Base-by-base conservation (phyloP, 2,113 vertebrate genomes). In the Entelurus aequoreus region DNA sequence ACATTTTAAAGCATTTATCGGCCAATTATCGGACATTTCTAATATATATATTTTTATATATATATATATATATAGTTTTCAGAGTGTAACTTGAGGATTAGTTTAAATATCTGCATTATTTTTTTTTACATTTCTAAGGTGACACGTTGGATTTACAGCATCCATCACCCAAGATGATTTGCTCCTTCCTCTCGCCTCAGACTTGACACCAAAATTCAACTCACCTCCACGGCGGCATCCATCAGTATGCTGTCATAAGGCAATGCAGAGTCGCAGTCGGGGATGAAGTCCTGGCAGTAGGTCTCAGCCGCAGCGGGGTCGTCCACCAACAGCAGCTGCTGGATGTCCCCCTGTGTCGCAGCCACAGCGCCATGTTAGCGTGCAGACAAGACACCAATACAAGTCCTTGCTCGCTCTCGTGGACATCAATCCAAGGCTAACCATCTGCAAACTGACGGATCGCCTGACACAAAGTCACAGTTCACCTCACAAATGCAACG, bases 281-380 rank as follows among this genome's bases (percentile, higher is more conserved):
- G 96, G 79, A 95, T 99, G 90, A 93, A 97, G 84, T 98, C 93
- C 52, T 92, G 91, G 0, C 97, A 99, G 88, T 99, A 94, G 5
- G 93, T 93, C 0, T 91, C 83, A 2, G 97, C 96, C 0, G 95
- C 94, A n/a, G 89, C 74, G 59, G 92, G 93, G 69, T 98, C 94
- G 0, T 91, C 80, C 6, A 92, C 74, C 0, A 99, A 88, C 59
- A 98, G 87, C 54, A 99, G 88, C 86, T 99, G 97, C 82, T 99
- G 97, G 86, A 99, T 96, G 59, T 97, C 94, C 0, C 97, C 97
- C 97, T 99, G 88, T 0, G 4, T 62, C 59, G 61, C 55, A 51
- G 35, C 40, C 47, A 61, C 16, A 71, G 50, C 3, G 49, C 46
- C 50, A 63, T 40, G 13, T 12, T 54, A 8, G 42, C 10, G 42